Evolutionary conservation across 2,797 vertebrate genomes (phyloP).

Genomic region (Cottoperca gobio): DNA sequence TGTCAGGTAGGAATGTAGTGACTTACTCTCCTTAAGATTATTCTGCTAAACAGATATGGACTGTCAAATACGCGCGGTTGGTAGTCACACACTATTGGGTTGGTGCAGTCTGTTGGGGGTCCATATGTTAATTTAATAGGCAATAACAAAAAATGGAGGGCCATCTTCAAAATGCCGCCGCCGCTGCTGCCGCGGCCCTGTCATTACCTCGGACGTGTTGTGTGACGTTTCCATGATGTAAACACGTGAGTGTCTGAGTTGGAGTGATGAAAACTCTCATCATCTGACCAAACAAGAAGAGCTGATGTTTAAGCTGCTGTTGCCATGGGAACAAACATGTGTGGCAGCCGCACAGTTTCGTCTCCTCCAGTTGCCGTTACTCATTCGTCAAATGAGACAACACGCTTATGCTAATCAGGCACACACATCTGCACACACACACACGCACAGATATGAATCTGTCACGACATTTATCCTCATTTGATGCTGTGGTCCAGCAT

Average conservation of each 20-base stretch:
- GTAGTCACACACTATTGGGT: too few relatives aligned
- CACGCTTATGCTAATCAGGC: slow-evolving; percentile 2
- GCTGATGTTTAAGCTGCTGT: slow-evolving; percentile 59
- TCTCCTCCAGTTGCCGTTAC: background rate
- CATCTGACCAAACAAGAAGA: slow-evolving; percentile 53
- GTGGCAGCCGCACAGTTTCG: background rate
- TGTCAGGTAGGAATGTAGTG: too few relatives aligned
- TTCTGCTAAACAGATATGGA: too few relatives aligned
- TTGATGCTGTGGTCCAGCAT: slow-evolving; percentile 9
- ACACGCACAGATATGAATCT: background rate
- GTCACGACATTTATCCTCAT: slow-evolving; percentile 37
- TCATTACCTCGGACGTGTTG: slow-evolving; percentile 67
- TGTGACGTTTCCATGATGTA: slow-evolving; percentile 60
- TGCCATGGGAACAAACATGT: slow-evolving; percentile 64
- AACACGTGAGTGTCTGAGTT: slow-evolving; percentile 63
- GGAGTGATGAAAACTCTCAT: slow-evolving; percentile 60
- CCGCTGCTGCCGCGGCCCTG: too few relatives aligned
- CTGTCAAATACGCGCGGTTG: too few relatives aligned
- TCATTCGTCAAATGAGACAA: background rate
- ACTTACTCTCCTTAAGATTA: too few relatives aligned
- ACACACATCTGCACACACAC: background rate
- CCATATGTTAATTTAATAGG: too few relatives aligned
- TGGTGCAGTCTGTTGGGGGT: too few relatives aligned
- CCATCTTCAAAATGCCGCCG: too few relatives aligned
- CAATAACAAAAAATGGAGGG: too few relatives aligned